These are phyloP conservation scores for Mormyrus lacerda DNA, from an alignment of 2,113 vertebrate species.

Conservation along the genomic window DNA sequence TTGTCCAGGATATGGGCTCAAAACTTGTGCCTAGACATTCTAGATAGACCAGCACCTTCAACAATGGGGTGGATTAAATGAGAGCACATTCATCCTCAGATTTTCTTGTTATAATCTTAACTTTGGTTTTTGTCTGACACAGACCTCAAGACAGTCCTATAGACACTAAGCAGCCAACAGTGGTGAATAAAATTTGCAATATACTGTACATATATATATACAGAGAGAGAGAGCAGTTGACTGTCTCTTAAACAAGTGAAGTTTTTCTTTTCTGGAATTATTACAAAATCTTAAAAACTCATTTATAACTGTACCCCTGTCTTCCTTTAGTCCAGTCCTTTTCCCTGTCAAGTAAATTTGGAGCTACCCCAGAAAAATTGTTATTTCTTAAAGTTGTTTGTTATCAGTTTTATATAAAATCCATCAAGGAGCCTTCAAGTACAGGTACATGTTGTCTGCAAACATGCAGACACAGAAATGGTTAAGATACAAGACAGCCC, in stretches of 20 bases:
- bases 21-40: background rate
- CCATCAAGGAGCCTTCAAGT: background rate
- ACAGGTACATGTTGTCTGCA: background rate
- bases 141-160: background rate
- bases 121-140: background rate
- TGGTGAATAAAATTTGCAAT: background rate
- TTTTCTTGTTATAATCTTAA: background rate
- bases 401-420: background rate
- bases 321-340: background rate
- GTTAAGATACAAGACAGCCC: background rate
- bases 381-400: background rate
- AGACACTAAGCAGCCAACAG: background rate
- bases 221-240: background rate
- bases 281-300: background rate
- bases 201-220: too few relatives aligned
- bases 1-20: background rate
- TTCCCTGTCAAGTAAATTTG: background rate
- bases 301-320: background rate
- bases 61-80: background rate
- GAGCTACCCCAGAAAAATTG: background rate
- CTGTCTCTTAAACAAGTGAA: background rate
- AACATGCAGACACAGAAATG: background rate
- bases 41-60: background rate
- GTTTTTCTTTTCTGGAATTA: background rate
- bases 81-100: background rate